Evolutionary conservation across 2,888 invertebrate genomes (phyloP).

Genomic region (Tachina lurida): DNA sequence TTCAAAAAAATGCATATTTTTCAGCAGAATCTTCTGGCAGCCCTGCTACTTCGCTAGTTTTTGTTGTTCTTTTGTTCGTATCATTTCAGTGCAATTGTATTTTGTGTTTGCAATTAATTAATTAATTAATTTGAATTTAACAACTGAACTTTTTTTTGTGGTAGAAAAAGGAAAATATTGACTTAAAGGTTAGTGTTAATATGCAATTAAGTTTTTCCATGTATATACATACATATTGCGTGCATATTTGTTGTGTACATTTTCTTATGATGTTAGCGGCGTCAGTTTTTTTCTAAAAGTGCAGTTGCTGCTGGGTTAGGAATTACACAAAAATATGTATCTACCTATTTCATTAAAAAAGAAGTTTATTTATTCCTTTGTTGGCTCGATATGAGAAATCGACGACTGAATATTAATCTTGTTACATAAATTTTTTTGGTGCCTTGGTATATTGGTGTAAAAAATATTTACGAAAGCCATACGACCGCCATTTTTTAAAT

Average conservation of each 20-base stretch:
- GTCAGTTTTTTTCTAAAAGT: conserved; percentile 35
- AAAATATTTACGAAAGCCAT: conserved; percentile 31
- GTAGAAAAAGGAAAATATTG: conserved; percentile 2
- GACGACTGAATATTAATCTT: background rate
- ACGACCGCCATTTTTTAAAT: conserved; percentile 73
- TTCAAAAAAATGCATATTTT: too few relatives aligned
- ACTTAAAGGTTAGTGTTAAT: conserved; percentile 66
- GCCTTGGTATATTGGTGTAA: conserved; percentile 13
- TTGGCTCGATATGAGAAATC: background rate
- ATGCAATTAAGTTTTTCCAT: background rate
- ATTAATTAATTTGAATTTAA: conserved; percentile 67
- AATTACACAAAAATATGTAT: conserved; percentile 59
- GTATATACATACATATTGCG: background rate
- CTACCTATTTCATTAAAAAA: background rate
- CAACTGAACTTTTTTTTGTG: conserved; percentile 27
- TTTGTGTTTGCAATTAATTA: conserved; percentile 48
- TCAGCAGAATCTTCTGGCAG: too few relatives aligned
- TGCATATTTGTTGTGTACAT: too few relatives aligned
- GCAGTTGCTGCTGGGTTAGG: conserved; percentile 55
- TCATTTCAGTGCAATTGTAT: conserved; percentile 66
- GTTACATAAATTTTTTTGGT: conserved; percentile 5
- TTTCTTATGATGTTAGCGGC: conserved; percentile 33
- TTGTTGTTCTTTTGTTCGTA: conserved; percentile 70
- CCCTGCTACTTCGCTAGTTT: conserved; percentile 63
- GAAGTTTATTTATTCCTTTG: background rate